Evolutionary conservation across 2,888 invertebrate species (phyloP).

Genomic region (Hanleya hanleyi): DNA sequence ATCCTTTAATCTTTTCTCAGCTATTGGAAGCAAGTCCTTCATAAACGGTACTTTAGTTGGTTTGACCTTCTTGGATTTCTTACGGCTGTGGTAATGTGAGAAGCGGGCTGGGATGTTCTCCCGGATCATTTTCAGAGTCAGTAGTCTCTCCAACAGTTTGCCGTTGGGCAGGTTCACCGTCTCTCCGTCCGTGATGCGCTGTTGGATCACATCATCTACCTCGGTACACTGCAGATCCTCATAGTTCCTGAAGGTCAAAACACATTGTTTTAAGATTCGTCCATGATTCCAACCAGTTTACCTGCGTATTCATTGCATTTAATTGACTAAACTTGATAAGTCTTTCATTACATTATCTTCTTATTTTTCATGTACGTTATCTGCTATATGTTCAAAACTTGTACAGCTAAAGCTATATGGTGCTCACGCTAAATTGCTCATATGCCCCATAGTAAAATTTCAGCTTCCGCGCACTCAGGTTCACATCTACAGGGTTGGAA

Average conservation of each 20-base stretch:
- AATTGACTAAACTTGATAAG: no score
- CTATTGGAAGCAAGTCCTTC: constrained; percentile 52
- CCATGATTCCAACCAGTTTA: no score
- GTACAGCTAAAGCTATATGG: no score
- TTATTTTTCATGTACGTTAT: no score
- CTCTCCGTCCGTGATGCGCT: constrained; percentile 59
- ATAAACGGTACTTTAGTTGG: constrained; percentile 51
- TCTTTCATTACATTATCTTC: no score
- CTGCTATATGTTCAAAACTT: no score
- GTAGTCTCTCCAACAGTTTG: constrained; percentile 70
- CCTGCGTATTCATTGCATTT: no score
- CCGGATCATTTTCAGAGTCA: constrained; percentile 58
- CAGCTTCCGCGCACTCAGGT: no score
- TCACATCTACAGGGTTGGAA: no score
- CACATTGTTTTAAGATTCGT: no score
- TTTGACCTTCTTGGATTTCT: neutral
- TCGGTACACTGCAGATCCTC: constrained; percentile 67
- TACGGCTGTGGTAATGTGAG: neutral
- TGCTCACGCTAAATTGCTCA: no score
- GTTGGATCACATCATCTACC: constrained; percentile 60
- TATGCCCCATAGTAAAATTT: no score
- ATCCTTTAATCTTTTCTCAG: constrained; percentile 57
- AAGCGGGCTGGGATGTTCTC: constrained; percentile 25
- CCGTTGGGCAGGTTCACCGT: constrained; percentile 65
- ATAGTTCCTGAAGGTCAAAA: constrained; percentile 62